A percentile compares a stretch with the other conserved stretches of the same genome.
These are phyloP conservation scores for Chrysopilus asiliformis DNA, from an alignment of 2,888 invertebrate species.

Conservation along the genomic window DNA sequence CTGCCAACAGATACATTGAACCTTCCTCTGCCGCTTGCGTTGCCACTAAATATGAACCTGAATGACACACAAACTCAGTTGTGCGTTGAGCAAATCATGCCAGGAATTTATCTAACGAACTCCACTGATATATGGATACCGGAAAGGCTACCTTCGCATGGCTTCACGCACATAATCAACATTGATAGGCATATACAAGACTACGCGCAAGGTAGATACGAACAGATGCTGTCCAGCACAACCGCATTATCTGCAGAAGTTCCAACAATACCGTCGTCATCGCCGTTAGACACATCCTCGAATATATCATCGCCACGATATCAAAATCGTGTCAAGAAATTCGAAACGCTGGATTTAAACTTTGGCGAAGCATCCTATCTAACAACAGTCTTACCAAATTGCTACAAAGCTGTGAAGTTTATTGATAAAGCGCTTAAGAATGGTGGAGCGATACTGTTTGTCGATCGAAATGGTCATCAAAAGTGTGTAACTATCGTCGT, in stretches of 20 bases:
- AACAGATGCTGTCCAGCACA: constrained; percentile 4
- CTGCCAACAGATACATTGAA: constrained; percentile 5
- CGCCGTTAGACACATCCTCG: constrained; percentile 4
- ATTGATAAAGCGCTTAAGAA: constrained; percentile 22
- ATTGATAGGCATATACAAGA: constrained; percentile 25
- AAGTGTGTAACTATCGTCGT: constrained; percentile 25
- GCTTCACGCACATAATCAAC: constrained; percentile 24
- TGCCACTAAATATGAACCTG: neutral
- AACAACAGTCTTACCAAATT: constrained; percentile 26
- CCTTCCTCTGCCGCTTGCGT: neutral
- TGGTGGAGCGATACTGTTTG: constrained; percentile 21
- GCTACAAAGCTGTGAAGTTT: constrained; percentile 25
- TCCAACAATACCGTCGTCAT: constrained; percentile 2
- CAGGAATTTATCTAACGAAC: constrained; percentile 24
- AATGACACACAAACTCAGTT: constrained; percentile 10
- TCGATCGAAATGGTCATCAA: constrained; percentile 25
- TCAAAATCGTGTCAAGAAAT: constrained; percentile 14
- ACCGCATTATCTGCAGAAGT: constrained; percentile 13
- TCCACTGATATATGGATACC: constrained; percentile 21
- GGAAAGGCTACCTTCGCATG: constrained; percentile 20
- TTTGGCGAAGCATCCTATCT: constrained; percentile 25
- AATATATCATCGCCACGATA: constrained; percentile 1
- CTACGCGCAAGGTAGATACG: neutral
- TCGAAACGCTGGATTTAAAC: constrained; percentile 23
- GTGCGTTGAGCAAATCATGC: constrained; percentile 21